phyloP scores from a whole-genome alignment of 92 coral and sea anemone species.

The Siderastrea siderea region DNA sequence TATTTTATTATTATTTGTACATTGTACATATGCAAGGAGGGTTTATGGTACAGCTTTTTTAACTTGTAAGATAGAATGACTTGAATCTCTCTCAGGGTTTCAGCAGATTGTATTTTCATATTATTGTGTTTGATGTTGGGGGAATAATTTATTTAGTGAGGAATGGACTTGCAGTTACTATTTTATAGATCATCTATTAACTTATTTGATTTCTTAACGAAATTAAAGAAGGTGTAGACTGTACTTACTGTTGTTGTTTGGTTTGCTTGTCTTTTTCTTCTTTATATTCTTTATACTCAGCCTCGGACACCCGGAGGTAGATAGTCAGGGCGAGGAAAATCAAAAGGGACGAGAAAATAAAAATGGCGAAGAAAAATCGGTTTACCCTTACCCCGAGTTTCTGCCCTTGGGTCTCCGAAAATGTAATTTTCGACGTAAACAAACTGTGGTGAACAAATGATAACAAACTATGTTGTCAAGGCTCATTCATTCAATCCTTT shows the following conservation, averaged over 20 bases:
- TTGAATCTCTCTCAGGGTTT: constrained; percentile 30
- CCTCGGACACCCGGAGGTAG: too few relatives aligned
- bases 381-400: too few relatives aligned
- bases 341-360: too few relatives aligned
- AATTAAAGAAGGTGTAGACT: constrained; percentile 21
- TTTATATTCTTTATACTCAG: background rate
- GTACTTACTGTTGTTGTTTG: background rate
- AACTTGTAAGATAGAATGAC: constrained; percentile 35
- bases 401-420: too few relatives aligned
- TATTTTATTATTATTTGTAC: constrained; percentile 57
- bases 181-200: background rate
- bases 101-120: constrained; percentile 59
- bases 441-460: too few relatives aligned
- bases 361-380: too few relatives aligned
- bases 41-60: constrained; percentile 25
- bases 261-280: background rate
- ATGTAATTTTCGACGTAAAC: too few relatives aligned
- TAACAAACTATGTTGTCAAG: too few relatives aligned
- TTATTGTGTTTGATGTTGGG: constrained; percentile 41
- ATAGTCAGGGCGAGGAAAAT: too few relatives aligned
- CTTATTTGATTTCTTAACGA: constrained; percentile 44
- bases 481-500: too few relatives aligned
- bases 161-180: constrained; percentile 21
- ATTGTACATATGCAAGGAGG: constrained; percentile 38
- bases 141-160: constrained; percentile 24